Base-by-base conservation (phyloP, 2,797 vertebrate genomes). In the Limnodromus scolopaceus region DNA sequence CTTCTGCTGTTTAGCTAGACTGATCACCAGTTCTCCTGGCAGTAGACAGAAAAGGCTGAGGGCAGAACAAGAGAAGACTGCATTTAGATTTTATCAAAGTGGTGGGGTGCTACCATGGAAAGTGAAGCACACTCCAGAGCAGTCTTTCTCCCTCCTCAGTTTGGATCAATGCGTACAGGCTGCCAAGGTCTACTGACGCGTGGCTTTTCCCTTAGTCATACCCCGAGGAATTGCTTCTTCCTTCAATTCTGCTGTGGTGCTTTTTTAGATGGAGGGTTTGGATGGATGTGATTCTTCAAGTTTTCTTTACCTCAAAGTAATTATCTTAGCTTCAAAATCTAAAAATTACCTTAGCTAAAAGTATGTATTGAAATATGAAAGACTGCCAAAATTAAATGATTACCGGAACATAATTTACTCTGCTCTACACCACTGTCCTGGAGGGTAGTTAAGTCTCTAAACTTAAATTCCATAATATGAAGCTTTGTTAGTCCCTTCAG, bases 301-400 rank as follows among this genome's bases (percentile, higher is more conserved):
- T 58, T 87, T 68, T 63, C 32, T 89, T 72, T 74, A 25, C 34
- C 12, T 76, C 36, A 38, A 72, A 91, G 17, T 74, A 60, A 65
- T 54, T 85, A 13, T 13, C 15, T 63, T 48, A 77, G 5, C 64
- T 74, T 77, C 77, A 75, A 70, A 70, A 83, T 41, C 25, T 65
- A 74, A 84, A 58, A 72, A 76, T 63, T 72, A 25, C 66, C 69
- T 69, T 28, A 84, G 25, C 17, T 80, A 27, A 54, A 96, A 85
- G 8, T n/a, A 3, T 66, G 20, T 32, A 7, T 55, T 74, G 15
- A 75, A 83, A 83, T 24, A 64, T 19, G 60, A 66, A 82, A 53
- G 27, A 45, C 10, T 94, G 30, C 25, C 45, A 77, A 16, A 95
- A 83, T 77, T 41, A 80, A 36, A 16, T 48, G 16, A 49, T 65